phyloP scores from a whole-genome alignment of 2,113 vertebrate genomes.

The Centropus bengalensis region DNA sequence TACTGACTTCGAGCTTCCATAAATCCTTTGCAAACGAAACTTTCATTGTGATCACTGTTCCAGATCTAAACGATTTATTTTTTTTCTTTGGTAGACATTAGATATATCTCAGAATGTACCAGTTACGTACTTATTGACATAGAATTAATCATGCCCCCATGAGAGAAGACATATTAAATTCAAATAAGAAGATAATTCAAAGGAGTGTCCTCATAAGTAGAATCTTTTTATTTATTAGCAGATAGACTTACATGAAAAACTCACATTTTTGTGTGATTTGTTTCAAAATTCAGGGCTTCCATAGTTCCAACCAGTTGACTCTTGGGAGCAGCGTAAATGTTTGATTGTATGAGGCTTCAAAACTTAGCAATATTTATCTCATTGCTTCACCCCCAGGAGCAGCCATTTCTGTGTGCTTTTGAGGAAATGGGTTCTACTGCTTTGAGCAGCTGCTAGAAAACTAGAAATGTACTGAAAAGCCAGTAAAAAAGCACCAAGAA shows the following conservation, averaged over 20 bases:
- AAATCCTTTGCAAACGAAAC: slow-evolving; percentile 72
- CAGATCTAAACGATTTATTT: slow-evolving; percentile 71
- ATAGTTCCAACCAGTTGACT: neutral
- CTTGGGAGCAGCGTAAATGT: neutral
- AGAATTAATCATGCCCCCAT: slow-evolving; percentile 50
- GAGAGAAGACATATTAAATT: slow-evolving; percentile 63
- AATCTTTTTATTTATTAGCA: neutral
- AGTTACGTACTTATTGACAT: slow-evolving; percentile 36
- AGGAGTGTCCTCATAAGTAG: neutral
- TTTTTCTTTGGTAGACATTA: slow-evolving; percentile 47
- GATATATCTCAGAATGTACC: slow-evolving; percentile 56
- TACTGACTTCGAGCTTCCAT: slow-evolving; percentile 61
- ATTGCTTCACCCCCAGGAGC: neutral
- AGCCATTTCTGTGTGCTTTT: neutral
- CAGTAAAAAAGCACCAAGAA: neutral
- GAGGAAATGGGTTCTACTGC: neutral
- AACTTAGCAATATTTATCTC: neutral
- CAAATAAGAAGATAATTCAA: slow-evolving; percentile 52
- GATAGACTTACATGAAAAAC: slow-evolving; percentile 13
- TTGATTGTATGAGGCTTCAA: neutral
- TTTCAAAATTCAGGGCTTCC: slow-evolving; percentile 34
- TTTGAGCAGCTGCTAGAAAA: neutral
- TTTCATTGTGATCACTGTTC: slow-evolving; percentile 76
- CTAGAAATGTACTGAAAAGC: neutral
- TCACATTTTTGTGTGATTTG: slow-evolving; percentile 17